A percentile compares a stretch with the other conserved stretches of the same genome.
These are phyloP conservation scores for Bhutanitis thaidina DNA, from an alignment of 2,888 invertebrate genomes.

Conservation along the genomic window DNA sequence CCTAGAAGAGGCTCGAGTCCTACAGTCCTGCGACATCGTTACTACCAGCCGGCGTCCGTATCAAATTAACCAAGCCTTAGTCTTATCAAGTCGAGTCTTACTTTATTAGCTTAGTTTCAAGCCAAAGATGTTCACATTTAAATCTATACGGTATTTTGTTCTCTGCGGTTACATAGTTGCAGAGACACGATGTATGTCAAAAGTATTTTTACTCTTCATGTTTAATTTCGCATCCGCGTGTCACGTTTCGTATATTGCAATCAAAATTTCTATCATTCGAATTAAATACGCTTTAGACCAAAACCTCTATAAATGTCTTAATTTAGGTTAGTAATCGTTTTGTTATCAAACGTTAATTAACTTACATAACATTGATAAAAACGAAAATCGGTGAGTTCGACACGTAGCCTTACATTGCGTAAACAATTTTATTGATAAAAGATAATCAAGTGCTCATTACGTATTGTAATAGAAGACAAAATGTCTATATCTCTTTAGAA, in stretches of 20 bases:
- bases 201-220: not conserved
- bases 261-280: not conserved
- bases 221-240: not conserved
- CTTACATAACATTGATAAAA: conserved; percentile 12
- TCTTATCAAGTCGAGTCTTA: too few relatives aligned
- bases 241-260: not conserved
- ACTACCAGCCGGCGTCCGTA: too few relatives aligned
- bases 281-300: not conserved
- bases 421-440: conserved; percentile 24
- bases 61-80: too few relatives aligned
- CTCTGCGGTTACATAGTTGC: not conserved
- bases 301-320: not conserved
- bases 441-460: conserved; percentile 12
- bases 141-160: too few relatives aligned
- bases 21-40: too few relatives aligned
- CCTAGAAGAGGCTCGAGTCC: too few relatives aligned
- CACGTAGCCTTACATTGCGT: conserved; percentile 25
- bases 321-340: not conserved
- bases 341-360: not conserved
- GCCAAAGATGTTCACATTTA: too few relatives aligned
- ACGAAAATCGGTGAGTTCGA: not conserved
- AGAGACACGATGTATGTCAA: not conserved
- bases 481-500: not conserved
- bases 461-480: conserved; percentile 12
- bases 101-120: too few relatives aligned